Evolutionary conservation across 2,888 invertebrate species (phyloP).

Genomic region (Eremobia ochroleuca): DNA sequence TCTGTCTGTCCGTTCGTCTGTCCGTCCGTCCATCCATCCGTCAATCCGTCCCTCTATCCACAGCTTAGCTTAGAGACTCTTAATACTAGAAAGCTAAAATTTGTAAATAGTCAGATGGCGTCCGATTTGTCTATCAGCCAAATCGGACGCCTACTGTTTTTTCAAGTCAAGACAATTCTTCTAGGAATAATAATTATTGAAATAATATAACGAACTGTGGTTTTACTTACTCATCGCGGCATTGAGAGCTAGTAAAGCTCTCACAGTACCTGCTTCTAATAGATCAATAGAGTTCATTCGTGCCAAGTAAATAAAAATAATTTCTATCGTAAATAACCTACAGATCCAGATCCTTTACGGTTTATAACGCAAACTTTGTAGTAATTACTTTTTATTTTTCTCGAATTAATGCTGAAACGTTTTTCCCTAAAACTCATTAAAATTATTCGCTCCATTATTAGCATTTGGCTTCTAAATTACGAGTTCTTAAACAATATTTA

Average conservation of each 20-base stretch:
- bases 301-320: not conserved
- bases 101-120: too few species aligned
- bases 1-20: too few species aligned
- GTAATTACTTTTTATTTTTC: constrained; percentile 12
- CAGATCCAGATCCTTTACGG: not conserved
- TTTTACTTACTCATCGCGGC: not conserved
- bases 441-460: constrained; percentile 49
- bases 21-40: too few species aligned
- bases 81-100: too few species aligned
- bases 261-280: not conserved
- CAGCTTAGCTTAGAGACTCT: too few species aligned
- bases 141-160: too few species aligned
- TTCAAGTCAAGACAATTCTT: not conserved
- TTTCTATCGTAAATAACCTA: not conserved
- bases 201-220: not conserved
- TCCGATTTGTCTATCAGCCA: too few species aligned
- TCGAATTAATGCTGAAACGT: constrained; percentile 5
- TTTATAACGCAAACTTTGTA: not conserved
- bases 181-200: too few species aligned
- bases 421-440: constrained; percentile 35
- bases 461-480: constrained; percentile 54
- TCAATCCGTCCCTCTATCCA: too few species aligned
- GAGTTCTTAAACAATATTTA: constrained; percentile 48
- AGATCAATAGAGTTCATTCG: not conserved
- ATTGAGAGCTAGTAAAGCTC: not conserved